Base-by-base conservation (phyloP, 2,888 invertebrate genomes). In the Drosophila ezoana region DNA sequence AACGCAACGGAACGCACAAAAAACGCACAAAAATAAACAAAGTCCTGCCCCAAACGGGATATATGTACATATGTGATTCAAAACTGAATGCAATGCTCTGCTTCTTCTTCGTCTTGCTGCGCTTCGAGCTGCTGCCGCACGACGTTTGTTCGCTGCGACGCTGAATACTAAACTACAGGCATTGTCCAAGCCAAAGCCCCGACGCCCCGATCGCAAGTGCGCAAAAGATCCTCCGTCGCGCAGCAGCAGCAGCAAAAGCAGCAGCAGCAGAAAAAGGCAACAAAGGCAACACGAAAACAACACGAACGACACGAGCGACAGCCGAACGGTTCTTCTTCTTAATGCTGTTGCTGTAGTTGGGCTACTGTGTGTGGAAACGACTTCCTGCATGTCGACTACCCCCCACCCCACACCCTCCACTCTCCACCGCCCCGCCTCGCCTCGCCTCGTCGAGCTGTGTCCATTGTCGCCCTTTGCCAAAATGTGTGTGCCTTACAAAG, bases 141-240 rank as follows among this genome's bases (percentile, higher is more conserved):
- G 76, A 82, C 82, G 84, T 80, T 80, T 80, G 72, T 56, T 72
- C 84, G 73, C 59, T 87, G 81, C 85, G 89, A 89, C 84, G 89
- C 84, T 81, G 71, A 84, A 81, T 72, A 61, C 77, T 72, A 76
- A 85, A 85, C 87, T 85, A 89, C 89, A 83, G 78, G 61, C 76
- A 49, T 58, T 56, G 65, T 47, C 56, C 43, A 59, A 53, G 66
- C 53, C 44, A 43, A 47, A 40, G 70, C 62, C 41, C 45, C 45
- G 43, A 72, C 56, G 51, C 67, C 40, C 45, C 59, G 72, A 66
- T 41, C 64, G 32, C 44, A 76, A 16, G 41, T 74, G 60, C 74
- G 85, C 81, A 72, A 47, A 65, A 63, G 58, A 73, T 76, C 73
- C 54, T 38, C 44, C 48, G 45, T 33, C 23, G 53, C 20, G 37